phyloP scores from a whole-genome alignment of 2,888 invertebrate species.

The Pristionchus entomophagus region DNA sequence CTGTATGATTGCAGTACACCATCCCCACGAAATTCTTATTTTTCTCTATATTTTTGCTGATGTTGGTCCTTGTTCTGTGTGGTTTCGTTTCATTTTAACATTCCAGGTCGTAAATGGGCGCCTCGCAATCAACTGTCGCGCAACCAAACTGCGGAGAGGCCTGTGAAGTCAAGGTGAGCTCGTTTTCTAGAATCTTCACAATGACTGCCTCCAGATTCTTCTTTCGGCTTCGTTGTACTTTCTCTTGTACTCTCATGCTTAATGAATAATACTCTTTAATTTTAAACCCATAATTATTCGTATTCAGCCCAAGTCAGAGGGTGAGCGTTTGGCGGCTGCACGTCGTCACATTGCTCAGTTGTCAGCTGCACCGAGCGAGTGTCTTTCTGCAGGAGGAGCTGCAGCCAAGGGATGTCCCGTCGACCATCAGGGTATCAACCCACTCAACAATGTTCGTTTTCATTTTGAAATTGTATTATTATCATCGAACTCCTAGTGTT shows the following conservation, averaged over 20 bases:
- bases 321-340: constrained; percentile 40
- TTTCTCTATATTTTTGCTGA: neutral
- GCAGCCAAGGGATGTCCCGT: constrained; percentile 56
- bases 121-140: constrained; percentile 55
- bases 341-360: constrained; percentile 49
- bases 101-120: constrained; percentile 50
- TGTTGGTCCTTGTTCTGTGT: neutral
- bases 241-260: neutral
- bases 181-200: neutral
- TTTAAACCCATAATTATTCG: neutral
- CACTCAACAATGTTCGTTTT: constrained; percentile 58
- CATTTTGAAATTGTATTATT: neutral
- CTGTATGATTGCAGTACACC: too few relatives aligned
- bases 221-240: neutral
- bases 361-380: constrained; percentile 50
- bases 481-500: too few relatives aligned
- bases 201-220: neutral
- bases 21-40: constrained; percentile 20
- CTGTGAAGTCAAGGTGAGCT: constrained; percentile 22
- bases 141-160: constrained; percentile 39
- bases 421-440: constrained; percentile 53
- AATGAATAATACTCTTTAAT: neutral
- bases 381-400: constrained; percentile 55
- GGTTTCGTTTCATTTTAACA: too few relatives aligned
- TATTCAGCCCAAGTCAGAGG: constrained; percentile 35